A percentile compares a stretch with the other conserved stretches of the same genome.
These are phyloP conservation scores for Cochlearius cochlearius DNA, from an alignment of 2,113 vertebrate species.

Conservation along the genomic window DNA sequence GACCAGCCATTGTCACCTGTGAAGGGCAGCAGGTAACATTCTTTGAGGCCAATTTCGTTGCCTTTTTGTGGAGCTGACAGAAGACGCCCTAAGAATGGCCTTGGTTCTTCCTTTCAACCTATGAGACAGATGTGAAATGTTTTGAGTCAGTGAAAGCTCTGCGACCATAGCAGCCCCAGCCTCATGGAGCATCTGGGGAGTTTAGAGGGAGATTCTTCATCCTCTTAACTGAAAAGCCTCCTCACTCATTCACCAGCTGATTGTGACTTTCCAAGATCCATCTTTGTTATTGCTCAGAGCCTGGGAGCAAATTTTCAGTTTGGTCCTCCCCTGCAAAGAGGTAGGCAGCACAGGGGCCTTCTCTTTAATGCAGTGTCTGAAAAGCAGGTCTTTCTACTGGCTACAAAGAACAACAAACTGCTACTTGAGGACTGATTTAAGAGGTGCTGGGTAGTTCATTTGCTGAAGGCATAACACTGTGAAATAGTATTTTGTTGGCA, in stretches of 20 bases:
- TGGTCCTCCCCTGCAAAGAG: background rate
- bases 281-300: background rate
- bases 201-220: background rate
- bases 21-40: background rate
- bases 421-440: background rate
- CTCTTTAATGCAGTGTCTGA: background rate
- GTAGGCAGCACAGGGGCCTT: background rate
- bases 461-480: background rate
- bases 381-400: background rate
- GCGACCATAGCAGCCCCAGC: background rate
- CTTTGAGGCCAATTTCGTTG: background rate
- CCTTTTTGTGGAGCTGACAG: background rate
- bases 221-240: background rate
- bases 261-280: background rate
- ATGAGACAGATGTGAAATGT: background rate
- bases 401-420: background rate
- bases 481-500: conserved; percentile 1
- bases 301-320: background rate
- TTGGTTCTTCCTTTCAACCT: background rate
- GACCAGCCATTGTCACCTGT: background rate
- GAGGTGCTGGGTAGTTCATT: background rate
- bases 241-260: background rate
- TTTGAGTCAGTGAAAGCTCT: background rate
- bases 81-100: background rate
- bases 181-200: background rate